Conservation (phyloP, 1,140 invertebrate species). For the Lucilia sericata region DNA sequence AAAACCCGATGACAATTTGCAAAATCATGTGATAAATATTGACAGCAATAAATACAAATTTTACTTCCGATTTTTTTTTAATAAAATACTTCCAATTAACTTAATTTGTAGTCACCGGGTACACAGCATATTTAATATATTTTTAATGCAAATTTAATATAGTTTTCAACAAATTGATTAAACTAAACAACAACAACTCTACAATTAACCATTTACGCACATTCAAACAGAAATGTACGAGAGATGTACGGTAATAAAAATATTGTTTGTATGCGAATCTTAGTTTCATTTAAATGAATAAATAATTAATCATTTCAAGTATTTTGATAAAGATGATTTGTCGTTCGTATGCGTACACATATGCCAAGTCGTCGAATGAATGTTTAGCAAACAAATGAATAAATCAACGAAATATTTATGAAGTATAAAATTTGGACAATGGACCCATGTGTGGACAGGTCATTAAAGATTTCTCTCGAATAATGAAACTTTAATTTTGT, state of each 20-base stretch:
- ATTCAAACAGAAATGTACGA: no score
- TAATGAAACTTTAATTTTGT: no score
- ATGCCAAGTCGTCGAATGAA: no score
- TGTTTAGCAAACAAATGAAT: no score
- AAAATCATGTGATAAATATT: conserved; percentile 39
- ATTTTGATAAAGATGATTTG: no score
- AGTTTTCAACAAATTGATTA: conserved; percentile 1
- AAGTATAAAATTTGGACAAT: neutral
- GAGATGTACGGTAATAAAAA: no score
- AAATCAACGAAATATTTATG: no score
- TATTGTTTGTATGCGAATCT: no score
- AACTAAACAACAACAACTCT: neutral
- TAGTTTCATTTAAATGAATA: no score
- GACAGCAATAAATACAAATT: conserved; percentile 12
- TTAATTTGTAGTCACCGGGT: conserved; percentile 38
- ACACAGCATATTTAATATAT: conserved; percentile 9
- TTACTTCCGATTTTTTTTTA: conserved; percentile 25
- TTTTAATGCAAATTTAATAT: conserved; percentile 8
- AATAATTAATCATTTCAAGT: no score
- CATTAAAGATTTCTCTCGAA: no score
- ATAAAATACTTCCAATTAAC: conserved; percentile 21
- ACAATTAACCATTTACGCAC: neutral
- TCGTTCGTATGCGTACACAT: no score
- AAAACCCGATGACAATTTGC: neutral
- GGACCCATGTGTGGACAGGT: neutral